Evolutionary conservation across 2,888 invertebrate genomes (phyloP).

Genomic region (Stenchaetothrips biformis): DNA sequence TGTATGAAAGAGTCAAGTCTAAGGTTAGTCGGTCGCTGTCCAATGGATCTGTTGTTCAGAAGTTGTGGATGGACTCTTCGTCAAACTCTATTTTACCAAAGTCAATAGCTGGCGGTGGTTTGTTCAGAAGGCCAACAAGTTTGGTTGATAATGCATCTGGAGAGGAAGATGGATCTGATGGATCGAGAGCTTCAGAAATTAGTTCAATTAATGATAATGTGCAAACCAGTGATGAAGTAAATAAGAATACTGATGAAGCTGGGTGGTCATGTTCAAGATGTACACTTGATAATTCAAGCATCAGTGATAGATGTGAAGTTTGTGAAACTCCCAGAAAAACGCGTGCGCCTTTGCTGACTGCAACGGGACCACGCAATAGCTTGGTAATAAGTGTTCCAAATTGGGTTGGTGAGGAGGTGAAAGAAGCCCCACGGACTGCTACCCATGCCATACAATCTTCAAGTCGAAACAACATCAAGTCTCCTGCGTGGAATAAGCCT

Average conservation of each 20-base stretch:
- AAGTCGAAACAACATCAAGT: conserved; percentile 26
- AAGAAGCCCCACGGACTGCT: conserved; percentile 29
- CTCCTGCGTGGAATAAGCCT: conserved; percentile 43
- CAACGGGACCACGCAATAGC: conserved; percentile 49
- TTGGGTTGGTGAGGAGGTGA: conserved; percentile 45
- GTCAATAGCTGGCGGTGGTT: not conserved
- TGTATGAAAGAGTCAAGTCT: conserved; percentile 50
- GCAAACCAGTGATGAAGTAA: conserved; percentile 46
- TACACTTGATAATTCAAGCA: conserved; percentile 66
- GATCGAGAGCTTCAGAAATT: conserved; percentile 40
- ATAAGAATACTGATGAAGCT: conserved; percentile 47
- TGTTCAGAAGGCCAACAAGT: conserved; percentile 36
- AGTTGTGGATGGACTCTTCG: conserved; percentile 38
- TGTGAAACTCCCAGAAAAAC: conserved; percentile 62
- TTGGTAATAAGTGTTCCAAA: conserved; percentile 50
- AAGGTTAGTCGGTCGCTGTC: conserved; percentile 59
- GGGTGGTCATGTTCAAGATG: conserved; percentile 53
- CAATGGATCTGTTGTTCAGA: conserved; percentile 58
- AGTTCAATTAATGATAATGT: conserved; percentile 39
- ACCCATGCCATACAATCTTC: conserved; percentile 6
- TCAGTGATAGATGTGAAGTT: conserved; percentile 64
- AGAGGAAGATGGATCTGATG: conserved; percentile 30
- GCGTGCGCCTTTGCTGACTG: conserved; percentile 36
- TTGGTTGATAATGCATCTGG: conserved; percentile 36
- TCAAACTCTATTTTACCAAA: conserved; percentile 14